Conservation (phyloP, 2,113 vertebrate genomes). For the Scartelaos histophorus region DNA sequence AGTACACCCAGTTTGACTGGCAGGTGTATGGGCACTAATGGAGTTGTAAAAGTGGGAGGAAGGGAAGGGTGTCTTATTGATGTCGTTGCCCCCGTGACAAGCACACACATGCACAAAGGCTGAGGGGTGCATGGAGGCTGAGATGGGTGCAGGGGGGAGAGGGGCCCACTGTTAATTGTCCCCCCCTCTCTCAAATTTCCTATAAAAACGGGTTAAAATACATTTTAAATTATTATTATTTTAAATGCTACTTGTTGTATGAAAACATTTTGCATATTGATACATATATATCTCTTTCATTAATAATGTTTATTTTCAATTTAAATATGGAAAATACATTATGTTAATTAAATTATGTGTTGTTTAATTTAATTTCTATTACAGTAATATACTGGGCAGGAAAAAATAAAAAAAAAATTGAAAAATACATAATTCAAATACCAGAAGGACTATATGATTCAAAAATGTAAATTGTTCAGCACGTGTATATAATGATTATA, state of each 20-base stretch:
- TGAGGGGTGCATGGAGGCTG: not conserved
- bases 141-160: not conserved
- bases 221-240: too few relatives aligned
- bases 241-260: too few relatives aligned
- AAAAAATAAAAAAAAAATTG: not conserved
- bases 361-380: not conserved
- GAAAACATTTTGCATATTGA: too few relatives aligned
- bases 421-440: not conserved
- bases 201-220: too few relatives aligned
- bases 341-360: not conserved
- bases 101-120: constrained; percentile 20
- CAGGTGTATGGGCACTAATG: constrained; percentile 50
- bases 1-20: constrained; percentile 47
- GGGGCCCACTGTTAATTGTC: not conserved
- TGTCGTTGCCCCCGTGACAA: constrained; percentile 58
- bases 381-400: too few relatives aligned
- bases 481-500: not conserved
- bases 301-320: not conserved
- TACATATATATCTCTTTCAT: not conserved
- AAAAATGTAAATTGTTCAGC: not conserved
- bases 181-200: too few relatives aligned
- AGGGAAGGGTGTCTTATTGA: not conserved
- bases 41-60: constrained; percentile 35
- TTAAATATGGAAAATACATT: not conserved
- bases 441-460: not conserved